Conservation (phyloP, 2,797 vertebrate genomes). For the Dipus sagitta region DNA sequence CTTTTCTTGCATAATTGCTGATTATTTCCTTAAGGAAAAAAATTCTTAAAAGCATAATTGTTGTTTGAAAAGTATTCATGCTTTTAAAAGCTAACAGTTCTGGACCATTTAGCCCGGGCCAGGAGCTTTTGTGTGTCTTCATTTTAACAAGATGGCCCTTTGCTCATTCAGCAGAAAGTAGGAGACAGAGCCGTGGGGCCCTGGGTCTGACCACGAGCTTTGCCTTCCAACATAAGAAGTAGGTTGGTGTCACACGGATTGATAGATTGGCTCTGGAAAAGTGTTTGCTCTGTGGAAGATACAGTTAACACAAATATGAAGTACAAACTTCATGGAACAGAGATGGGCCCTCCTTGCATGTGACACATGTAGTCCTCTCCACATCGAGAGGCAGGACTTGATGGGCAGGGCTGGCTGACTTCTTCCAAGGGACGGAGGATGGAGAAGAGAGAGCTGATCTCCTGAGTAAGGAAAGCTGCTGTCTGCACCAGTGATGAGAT, state of each 20-base stretch:
- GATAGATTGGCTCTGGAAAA: not conserved
- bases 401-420: not conserved
- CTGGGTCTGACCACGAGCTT: not conserved
- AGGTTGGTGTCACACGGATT: not conserved
- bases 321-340: not conserved
- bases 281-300: not conserved
- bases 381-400: not conserved
- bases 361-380: not conserved
- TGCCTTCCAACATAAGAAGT: not conserved
- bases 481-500: too few species aligned
- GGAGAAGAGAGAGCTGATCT: not conserved
- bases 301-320: not conserved
- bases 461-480: not conserved
- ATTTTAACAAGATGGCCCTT: not conserved
- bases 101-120: not conserved
- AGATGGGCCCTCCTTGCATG: not conserved
- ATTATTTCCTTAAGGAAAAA: not conserved
- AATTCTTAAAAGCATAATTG: not conserved
- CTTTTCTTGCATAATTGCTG: not conserved
- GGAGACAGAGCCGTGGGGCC: not conserved
- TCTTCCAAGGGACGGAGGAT: not conserved
- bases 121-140: not conserved
- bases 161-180: not conserved
- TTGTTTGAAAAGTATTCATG: not conserved
- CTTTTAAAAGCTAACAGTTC: not conserved